Conservation (phyloP, 2,888 invertebrate species). For the Pasiphila rectangulata region DNA sequence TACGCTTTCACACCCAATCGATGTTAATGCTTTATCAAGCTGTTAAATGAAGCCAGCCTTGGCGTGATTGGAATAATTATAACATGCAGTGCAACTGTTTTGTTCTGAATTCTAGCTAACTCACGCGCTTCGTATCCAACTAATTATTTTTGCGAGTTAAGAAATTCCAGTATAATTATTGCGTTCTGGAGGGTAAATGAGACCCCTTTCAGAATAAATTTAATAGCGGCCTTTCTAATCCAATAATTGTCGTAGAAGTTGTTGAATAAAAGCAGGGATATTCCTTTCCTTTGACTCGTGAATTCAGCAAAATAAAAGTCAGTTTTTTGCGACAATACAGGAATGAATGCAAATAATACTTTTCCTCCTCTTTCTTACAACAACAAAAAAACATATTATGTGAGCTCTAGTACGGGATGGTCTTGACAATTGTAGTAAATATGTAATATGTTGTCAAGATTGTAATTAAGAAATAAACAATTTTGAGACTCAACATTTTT, state of each 20-base stretch:
- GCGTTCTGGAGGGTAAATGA: neutral
- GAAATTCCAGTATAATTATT: slow-evolving; percentile 1
- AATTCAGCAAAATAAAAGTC: neutral
- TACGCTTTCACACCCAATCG: slow-evolving; percentile 34
- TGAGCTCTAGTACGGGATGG: too few relatives aligned
- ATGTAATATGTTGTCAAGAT: too few relatives aligned
- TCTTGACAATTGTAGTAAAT: too few relatives aligned
- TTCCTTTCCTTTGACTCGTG: neutral
- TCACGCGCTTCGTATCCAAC: slow-evolving; percentile 14
- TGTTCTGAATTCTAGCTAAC: slow-evolving; percentile 10
- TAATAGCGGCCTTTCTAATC: too few relatives aligned
- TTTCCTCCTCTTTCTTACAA: neutral
- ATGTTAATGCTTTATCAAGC: slow-evolving; percentile 40
- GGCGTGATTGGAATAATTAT: slow-evolving; percentile 22
- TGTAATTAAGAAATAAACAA: too few relatives aligned
- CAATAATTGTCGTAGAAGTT: too few relatives aligned
- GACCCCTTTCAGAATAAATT: too few relatives aligned
- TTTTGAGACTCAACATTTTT: too few relatives aligned
- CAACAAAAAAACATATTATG: neutral
- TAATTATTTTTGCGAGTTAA: slow-evolving; percentile 12
- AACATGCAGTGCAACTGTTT: slow-evolving; percentile 14
- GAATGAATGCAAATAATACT: neutral
- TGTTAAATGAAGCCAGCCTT: slow-evolving; percentile 7
- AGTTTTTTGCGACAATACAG: neutral
- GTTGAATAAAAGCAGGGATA: neutral